Evolutionary conservation across 1,140 invertebrate species (phyloP), one percentile per base, ranked within the genome.

Genomic region (Mamestra configurata): DNA sequence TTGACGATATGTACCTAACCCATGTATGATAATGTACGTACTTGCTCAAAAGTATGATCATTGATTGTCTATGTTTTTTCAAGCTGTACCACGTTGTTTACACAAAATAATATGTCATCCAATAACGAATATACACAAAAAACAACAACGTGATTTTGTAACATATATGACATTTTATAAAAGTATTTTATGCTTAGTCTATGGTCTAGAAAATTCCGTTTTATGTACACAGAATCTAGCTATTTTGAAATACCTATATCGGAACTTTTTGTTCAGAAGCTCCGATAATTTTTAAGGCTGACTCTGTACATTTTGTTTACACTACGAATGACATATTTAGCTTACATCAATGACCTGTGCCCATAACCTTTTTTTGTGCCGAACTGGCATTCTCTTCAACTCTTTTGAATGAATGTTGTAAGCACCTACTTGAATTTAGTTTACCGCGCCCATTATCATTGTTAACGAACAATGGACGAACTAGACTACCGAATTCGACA

Each of bases 401-500:
- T 20, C 59, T 64, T 11, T 10, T 1, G 10, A 64, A 18, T 64
- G 55, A 40, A 20, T n/a, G 6, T 55, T 55, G 22, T 37, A 64
- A 64, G 27, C 7, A 10, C 15, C 31, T 37, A 18, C 31, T 18
- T 64, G 31, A 20, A 35, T 64, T 64, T 64, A 18, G 31, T 64
- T 18, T 64, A 64, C 59, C n/a, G 59, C 59, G 35, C 59, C 59
- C 59, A 40, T 37, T 37, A 64, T 64, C 35, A 64, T 64, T 64
- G 59, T 64, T 40, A 7, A 22, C 20, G 20, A 64, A 64, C 35
- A 37, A 64, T 64, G 20, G 35, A 20, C 8, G 31, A 40, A 64
- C 1, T 64, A 64, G 51, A 24, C 20, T n/a, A 49, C 46, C 13
- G 49, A 51, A 51, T 51, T 51, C n/a, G 7, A 20, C 53, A 20